Evolutionary conservation across 2,888 invertebrate species (phyloP).

Genomic region (Diarsia dahlii): DNA sequence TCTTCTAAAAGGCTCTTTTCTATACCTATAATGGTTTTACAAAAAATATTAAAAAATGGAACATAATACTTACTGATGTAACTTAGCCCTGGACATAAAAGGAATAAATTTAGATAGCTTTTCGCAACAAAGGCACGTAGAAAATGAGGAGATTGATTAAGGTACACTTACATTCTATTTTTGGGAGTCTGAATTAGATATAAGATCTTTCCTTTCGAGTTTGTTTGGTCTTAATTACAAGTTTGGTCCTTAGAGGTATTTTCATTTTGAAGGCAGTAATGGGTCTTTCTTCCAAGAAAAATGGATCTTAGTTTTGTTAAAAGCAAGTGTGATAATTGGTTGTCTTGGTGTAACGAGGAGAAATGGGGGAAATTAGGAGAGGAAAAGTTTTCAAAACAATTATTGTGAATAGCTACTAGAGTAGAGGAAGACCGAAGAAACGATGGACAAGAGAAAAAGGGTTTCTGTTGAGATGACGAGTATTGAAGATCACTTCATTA

Average conservation of each 20-base stretch:
- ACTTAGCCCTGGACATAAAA: constrained; percentile 23
- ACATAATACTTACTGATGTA: constrained; percentile 19
- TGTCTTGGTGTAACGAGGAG: neutral
- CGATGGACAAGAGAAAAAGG: neutral
- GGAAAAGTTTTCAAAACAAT: neutral
- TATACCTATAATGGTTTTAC: constrained; percentile 36
- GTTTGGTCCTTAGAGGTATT: neutral
- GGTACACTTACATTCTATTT: constrained; percentile 18
- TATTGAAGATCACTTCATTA: neutral
- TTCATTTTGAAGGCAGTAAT: neutral
- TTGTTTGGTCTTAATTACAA: constrained; percentile 8
- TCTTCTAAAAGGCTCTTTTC: constrained; percentile 40
- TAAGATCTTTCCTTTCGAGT: neutral
- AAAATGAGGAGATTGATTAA: constrained; percentile 25
- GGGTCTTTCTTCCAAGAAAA: neutral
- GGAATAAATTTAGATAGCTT: constrained; percentile 34
- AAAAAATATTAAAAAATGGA: constrained; percentile 33
- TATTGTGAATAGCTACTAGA: neutral
- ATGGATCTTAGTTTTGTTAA: neutral
- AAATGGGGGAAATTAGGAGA: neutral
- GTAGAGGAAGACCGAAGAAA: neutral
- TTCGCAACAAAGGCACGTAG: constrained; percentile 9
- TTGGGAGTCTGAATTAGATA: constrained; percentile 2
- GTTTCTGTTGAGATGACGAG: neutral
- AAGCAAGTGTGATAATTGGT: neutral